Evolutionary conservation across 2,113 vertebrate genomes (phyloP).

Genomic region (Xiphophorus couchianus): DNA sequence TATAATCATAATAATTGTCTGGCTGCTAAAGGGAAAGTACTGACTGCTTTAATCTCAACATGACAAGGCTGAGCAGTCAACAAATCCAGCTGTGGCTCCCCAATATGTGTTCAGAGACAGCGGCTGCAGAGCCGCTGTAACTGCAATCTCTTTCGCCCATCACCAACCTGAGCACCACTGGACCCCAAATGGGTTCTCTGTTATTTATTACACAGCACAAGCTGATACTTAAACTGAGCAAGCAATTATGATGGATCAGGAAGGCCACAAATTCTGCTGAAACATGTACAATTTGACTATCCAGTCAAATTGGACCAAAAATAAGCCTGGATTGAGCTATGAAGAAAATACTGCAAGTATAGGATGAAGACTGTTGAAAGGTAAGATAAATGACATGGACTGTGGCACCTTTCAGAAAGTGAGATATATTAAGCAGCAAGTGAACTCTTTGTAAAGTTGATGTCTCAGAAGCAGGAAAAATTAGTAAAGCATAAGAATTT

Average conservation of each 20-base stretch:
- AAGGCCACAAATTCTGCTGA: conserved; percentile 36
- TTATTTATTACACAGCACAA: conserved; percentile 31
- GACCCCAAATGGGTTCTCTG: conserved; percentile 41
- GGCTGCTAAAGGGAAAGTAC: conserved; percentile 48
- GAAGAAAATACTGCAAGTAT: background rate
- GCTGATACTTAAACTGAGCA: conserved; percentile 33
- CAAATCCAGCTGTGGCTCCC: conserved; percentile 43
- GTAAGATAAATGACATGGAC: too few species aligned
- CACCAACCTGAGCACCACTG: conserved; percentile 47
- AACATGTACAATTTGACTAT: conserved; percentile 1
- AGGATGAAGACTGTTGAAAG: background rate
- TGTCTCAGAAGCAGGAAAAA: too few species aligned
- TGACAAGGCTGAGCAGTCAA: conserved; percentile 43
- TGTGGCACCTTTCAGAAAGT: too few species aligned
- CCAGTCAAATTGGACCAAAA: background rate
- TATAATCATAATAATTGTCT: conserved; percentile 58
- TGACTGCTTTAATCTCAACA: conserved; percentile 52
- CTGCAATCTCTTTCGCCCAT: conserved; percentile 28
- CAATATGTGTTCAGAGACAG: conserved; percentile 34
- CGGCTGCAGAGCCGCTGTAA: conserved; percentile 29
- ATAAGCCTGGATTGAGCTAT: too few species aligned
- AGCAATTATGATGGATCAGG: conserved; percentile 31
- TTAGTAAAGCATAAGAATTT: too few species aligned
- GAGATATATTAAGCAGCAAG: too few species aligned
- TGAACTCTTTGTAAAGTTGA: too few species aligned